A percentile compares a stretch with the other conserved stretches of the same genome.
Evolutionary conservation across 2,797 vertebrate genomes (phyloP).

Genomic region (Anabacerthia variegaticeps): DNA sequence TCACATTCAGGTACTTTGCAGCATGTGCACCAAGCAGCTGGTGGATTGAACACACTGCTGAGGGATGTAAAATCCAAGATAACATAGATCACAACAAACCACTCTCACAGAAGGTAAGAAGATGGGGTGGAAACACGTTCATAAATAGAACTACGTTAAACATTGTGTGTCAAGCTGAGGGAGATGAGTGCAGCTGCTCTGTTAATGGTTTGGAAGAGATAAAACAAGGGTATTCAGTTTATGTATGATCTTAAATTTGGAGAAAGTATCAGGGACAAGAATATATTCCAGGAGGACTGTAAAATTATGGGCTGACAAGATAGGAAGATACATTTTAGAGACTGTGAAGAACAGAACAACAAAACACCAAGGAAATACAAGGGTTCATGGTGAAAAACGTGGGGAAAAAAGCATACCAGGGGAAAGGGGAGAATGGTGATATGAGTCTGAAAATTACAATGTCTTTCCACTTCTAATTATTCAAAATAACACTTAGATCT

Average conservation of each 20-base stretch:
- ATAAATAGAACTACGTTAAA: background rate
- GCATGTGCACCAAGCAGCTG: fast-evolving
- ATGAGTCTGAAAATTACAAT: background rate
- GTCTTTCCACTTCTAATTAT: background rate
- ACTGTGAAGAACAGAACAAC: background rate
- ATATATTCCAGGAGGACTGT: background rate
- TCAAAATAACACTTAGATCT: background rate
- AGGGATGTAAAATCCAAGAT: background rate
- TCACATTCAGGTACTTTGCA: fast-evolving
- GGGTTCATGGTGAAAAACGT: background rate
- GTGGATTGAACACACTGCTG: fast-evolving
- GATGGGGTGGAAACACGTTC: fast-evolving
- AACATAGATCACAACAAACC: fast-evolving
- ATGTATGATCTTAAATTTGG: background rate
- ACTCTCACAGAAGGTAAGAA: background rate
- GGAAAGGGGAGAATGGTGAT: background rate
- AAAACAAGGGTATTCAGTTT: background rate
- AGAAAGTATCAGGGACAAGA: background rate
- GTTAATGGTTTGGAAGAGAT: background rate
- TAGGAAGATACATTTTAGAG: background rate
- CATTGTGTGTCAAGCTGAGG: fast-evolving
- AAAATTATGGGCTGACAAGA: background rate
- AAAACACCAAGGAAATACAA: background rate
- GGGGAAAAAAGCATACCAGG: fast-evolving
- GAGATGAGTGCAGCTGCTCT: background rate